Evolutionary conservation across 2,113 vertebrate genomes (phyloP), one percentile per base, ranked within the genome.

Genomic region (Brachyhypopomus gauderio): DNA sequence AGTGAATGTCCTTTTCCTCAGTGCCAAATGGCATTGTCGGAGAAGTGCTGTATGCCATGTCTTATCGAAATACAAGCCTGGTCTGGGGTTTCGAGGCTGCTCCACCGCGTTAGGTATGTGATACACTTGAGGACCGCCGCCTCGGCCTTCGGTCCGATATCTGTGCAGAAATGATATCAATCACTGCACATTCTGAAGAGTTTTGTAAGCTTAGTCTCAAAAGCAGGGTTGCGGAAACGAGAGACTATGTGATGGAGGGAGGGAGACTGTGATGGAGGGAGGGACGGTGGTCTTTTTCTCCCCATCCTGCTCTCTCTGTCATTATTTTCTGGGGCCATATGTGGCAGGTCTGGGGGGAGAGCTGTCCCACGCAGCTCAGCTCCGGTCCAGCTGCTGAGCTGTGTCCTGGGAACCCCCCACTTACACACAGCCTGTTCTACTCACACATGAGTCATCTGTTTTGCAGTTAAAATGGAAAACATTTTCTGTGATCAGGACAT

Each of bases 401-500:
- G 14, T 20, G 9, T 23, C 78, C n/a, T 64, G 60, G 71, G 52
- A 67, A 55, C 58, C 45, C 78, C 60, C 41, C 30, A 52, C 41
- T 52, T 63, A 22, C 12, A 55, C 55, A 72, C 56, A 70, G 73
- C 14, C 73, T 36, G n/a, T 55, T 56, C 38, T 34, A 16, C 52
- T 25, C n/a, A 6, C 12, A 6, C 27, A 80, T 66, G 79, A 80
- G 6, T 74, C 79, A 80, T 55, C 2, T 66, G 55, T 56, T 74
- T 62, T 80, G 23, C 41, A 52, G 38, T 48, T 14, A 14, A 52
- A 14, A 52, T 52, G 9, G 12, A 52, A 52, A 52, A 14, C 45
- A 52, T 52, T 52, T 52, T 8, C 45, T 14, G 12, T 52, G 45
- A 14, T 52, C 1, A 14, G 12, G 9, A 52, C 45, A 14, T 30